Evolutionary conservation across 2,113 vertebrate genomes (phyloP).

Genomic region (Garra rufa): DNA sequence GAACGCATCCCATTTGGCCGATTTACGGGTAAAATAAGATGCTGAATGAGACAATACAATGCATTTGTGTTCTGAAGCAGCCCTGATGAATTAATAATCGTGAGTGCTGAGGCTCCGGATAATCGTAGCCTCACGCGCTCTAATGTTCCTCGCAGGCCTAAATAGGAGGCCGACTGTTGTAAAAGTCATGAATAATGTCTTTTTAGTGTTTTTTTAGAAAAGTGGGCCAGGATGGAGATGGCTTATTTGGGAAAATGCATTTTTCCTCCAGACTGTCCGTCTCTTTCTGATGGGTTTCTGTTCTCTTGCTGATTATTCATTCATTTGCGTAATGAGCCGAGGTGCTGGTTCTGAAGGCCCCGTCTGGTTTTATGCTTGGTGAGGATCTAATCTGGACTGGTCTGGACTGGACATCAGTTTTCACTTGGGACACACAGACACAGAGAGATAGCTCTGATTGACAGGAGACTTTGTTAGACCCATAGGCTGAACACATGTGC

Average conservation of each 20-base stretch:
- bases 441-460: slow-evolving; percentile 40
- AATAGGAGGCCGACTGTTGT: slow-evolving; percentile 72
- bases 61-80: slow-evolving; percentile 88
- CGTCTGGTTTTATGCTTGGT: slow-evolving; percentile 26
- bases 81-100: slow-evolving; percentile 91
- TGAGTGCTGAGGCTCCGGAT: slow-evolving; percentile 82
- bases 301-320: background rate
- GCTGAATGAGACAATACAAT: slow-evolving; percentile 90
- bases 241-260: slow-evolving; percentile 41
- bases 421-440: slow-evolving; percentile 39
- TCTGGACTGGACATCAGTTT: slow-evolving; percentile 40
- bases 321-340: background rate
- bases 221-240: slow-evolving; percentile 18
- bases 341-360: background rate
- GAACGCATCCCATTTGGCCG: slow-evolving; percentile 83
- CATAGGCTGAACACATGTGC: background rate
- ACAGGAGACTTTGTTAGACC: slow-evolving; percentile 20
- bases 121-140: slow-evolving; percentile 71
- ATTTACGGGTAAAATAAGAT: slow-evolving; percentile 85
- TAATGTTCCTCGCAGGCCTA: slow-evolving; percentile 54
- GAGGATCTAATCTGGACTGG: slow-evolving; percentile 1
- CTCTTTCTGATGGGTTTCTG: slow-evolving; percentile 8
- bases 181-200: slow-evolving; percentile 71
- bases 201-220: slow-evolving; percentile 66
- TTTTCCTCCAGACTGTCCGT: background rate